A percentile compares a stretch with the other conserved stretches of the same genome.
Conservation (phyloP, 2,113 vertebrate genomes). For the Nothobranchius furzeri region DNA sequence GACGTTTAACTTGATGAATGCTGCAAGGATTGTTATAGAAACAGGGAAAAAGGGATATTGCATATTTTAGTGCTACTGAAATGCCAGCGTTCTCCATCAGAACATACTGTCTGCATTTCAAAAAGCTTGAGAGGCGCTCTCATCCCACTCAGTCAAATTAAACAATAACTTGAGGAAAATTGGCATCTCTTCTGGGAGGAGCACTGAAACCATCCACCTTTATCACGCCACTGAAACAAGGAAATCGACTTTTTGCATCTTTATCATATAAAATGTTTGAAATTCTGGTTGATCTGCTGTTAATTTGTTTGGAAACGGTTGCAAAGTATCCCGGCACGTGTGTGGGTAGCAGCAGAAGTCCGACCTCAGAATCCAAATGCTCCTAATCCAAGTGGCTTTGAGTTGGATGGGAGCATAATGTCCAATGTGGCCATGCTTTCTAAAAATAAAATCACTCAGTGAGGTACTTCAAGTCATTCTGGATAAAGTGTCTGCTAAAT, state of each 20-base stretch:
- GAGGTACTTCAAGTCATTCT: constrained; percentile 60
- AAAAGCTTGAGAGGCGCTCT: no score
- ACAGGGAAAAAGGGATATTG: no score
- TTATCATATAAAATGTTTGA: not conserved
- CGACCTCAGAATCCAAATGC: constrained; percentile 20
- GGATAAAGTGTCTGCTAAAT: constrained; percentile 74
- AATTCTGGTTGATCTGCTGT: not conserved
- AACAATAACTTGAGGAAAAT: no score
- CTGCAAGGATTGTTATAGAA: no score
- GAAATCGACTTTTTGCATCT: not conserved
- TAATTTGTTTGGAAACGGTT: not conserved
- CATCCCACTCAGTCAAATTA: no score
- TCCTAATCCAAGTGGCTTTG: constrained; percentile 20
- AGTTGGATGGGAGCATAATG: constrained; percentile 6
- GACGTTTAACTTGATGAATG: no score
- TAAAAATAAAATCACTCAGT: constrained; percentile 77
- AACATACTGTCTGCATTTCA: no score
- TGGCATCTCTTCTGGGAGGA: no score
- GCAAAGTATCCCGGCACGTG: not conserved
- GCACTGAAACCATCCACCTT: not conserved
- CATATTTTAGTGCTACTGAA: no score
- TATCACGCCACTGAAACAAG: not conserved
- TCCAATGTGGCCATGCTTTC: constrained; percentile 40
- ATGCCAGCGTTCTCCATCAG: no score
- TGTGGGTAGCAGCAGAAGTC: not conserved